Evolutionary conservation across 2,797 vertebrate species (phyloP), one percentile per base, ranked within the genome.

Genomic region (Acrocephalus scirpaceus): DNA sequence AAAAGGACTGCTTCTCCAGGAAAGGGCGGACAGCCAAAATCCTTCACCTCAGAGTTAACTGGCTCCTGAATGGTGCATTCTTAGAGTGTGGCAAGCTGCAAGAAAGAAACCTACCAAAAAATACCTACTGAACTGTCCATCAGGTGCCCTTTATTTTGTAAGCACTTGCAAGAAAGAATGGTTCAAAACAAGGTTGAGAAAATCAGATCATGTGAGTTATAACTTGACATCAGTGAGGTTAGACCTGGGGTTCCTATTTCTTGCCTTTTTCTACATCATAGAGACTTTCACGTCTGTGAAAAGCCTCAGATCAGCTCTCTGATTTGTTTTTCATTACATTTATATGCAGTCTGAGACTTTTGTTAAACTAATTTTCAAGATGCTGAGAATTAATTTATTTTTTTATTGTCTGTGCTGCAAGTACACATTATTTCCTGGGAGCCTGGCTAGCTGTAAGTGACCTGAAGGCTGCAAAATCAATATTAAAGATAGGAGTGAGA

Each of bases 291-390:
- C 44, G 27, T 5, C n/a, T 80, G 38, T 83, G 58, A 47, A 80
- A 79, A 92, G n/a, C 7, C n/a, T 82, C 32, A 40, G 36, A 71
- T 76, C 29, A 67, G 21, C 82, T 89, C 48, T 82, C 36, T 82
- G 67, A 67, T 38, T 73, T 89, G 47, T 76, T 89, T 95, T 89
- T 79, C 34, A 45, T 89, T 67, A n/a, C 15, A 53, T n/a, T 58
- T 92, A n/a, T 40, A 26, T 27, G 36, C 23, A 86, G 50, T 64
- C 47, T 0, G 0, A 82, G 23, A 76, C 22, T 73, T 74, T 16
- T 45, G 21, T 86, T 88, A 73, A 91, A 82, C 36, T 79, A 26
- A 67, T 88, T 89, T 93, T 91, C 67, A 85, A 57, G 87, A 62
- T 87, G 40, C 27, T 53, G 53, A 71, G 22, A 88, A 85, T 57